Percentiles rank a stretch among this genome's conserved stretches.
Conservation (phyloP, 2,113 vertebrate species). For the Tetraodon nigroviridis region DNA sequence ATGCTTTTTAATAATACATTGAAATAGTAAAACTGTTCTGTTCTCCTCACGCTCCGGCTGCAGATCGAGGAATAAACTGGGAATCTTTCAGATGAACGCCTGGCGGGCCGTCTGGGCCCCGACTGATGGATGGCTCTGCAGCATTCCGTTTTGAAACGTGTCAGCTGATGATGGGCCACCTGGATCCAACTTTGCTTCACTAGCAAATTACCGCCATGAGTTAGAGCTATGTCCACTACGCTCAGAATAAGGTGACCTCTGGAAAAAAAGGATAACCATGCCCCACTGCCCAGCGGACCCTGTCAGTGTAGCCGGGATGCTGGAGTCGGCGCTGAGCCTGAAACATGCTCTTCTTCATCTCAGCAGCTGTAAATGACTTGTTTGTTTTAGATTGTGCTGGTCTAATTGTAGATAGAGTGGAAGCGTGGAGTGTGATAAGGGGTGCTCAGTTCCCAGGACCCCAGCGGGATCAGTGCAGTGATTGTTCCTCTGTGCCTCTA, state of each 20-base stretch:
- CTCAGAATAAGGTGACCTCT: constrained; percentile 41
- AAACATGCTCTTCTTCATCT: constrained; percentile 22
- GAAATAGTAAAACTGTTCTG: too few species aligned
- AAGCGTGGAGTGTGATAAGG: constrained; percentile 52
- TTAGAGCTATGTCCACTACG: neutral
- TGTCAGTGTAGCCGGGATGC: constrained; percentile 31
- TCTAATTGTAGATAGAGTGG: constrained; percentile 27
- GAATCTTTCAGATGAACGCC: constrained; percentile 25
- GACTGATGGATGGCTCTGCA: constrained; percentile 56
- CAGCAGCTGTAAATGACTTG: constrained; percentile 26
- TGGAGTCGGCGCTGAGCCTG: constrained; percentile 5
- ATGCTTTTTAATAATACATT: too few species aligned
- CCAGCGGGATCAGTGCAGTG: constrained; percentile 46
- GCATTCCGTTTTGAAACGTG: constrained; percentile 32
- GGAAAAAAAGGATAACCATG: constrained; percentile 31
- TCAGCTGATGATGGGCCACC: constrained; percentile 35
- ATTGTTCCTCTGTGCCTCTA: constrained; percentile 62
- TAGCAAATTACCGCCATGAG: constrained; percentile 32
- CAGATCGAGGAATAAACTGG: neutral
- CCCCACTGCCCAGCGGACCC: constrained; percentile 21
- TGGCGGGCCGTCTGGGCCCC: constrained; percentile 13
- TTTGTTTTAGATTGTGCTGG: too few species aligned
- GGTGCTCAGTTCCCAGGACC: constrained; percentile 56
- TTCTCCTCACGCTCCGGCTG: neutral
- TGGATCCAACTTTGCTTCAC: constrained; percentile 30